Percentiles rank a stretch among this genome's conserved stretches.
Evolutionary conservation across 2,888 invertebrate species (phyloP).

Genomic region (Schrankia costaestrigalis): DNA sequence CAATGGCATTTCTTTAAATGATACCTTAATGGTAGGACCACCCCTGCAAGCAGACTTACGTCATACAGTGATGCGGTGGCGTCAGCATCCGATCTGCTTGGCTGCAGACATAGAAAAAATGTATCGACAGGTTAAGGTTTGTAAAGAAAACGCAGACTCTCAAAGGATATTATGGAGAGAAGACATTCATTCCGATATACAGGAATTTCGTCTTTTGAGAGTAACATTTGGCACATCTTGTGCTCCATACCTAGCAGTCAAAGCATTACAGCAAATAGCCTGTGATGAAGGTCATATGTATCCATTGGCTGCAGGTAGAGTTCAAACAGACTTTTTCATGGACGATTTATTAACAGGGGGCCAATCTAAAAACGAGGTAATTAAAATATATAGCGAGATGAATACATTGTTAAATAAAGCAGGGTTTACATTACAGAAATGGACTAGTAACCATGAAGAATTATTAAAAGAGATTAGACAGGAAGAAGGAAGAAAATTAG

Average conservation of each 20-base stretch:
- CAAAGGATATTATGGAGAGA: conserved; percentile 10
- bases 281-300: conserved; percentile 7
- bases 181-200: conserved; percentile 3
- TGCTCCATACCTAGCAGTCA: conserved; percentile 12
- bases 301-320: conserved; percentile 1
- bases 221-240: conserved; percentile 21
- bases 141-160: conserved; percentile 8
- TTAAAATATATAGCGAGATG: background rate
- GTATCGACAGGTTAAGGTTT: conserved; percentile 24
- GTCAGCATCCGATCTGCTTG: conserved; percentile 23
- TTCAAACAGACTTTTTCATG: conserved; percentile 1
- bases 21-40: conserved; percentile 27
- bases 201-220: conserved; percentile 10
- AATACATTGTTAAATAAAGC: background rate
- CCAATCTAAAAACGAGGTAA: background rate
- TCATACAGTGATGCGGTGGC: conserved; percentile 27
- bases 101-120: conserved; percentile 32
- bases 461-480: too few species aligned
- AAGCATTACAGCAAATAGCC: conserved; percentile 3
- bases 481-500: too few species aligned
- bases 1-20: conserved; percentile 23
- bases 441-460: background rate
- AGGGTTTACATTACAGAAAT: background rate
- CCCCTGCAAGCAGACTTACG: conserved; percentile 25
- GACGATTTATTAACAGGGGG: conserved; percentile 4